A percentile compares a stretch with the other conserved stretches of the same genome.
These are phyloP conservation scores for Macrophya alboannulata DNA, from an alignment of 2,888 invertebrate genomes.

Conservation along the genomic window DNA sequence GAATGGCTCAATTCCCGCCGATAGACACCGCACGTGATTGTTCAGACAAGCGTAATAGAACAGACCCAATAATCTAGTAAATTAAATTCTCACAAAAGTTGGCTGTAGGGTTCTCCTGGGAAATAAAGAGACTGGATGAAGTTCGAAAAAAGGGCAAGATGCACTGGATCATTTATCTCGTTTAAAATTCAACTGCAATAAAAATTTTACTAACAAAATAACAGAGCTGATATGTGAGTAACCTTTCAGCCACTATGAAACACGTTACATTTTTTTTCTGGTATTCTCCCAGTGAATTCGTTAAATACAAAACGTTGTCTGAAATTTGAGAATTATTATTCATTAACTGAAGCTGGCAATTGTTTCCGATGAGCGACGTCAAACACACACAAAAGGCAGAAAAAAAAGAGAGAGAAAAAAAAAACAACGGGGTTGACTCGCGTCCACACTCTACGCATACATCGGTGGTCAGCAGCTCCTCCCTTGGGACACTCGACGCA, in stretches of 20 bases:
- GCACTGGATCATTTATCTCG: neutral
- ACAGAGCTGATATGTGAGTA: no score
- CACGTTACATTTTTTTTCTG: neutral
- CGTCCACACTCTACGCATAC: neutral
- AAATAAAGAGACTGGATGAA: neutral
- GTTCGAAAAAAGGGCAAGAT: neutral
- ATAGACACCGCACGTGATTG: neutral
- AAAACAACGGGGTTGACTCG: no score
- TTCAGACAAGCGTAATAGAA: neutral
- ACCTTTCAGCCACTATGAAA: neutral
- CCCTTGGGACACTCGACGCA: neutral
- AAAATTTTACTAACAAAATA: neutral
- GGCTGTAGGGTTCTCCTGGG: neutral
- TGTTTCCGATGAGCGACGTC: neutral
- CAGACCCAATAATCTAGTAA: conserved; percentile 22
- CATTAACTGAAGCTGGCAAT: neutral
- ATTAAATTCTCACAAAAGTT: conserved; percentile 15
- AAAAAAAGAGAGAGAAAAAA: neutral
- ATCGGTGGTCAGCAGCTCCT: conserved; percentile 12
- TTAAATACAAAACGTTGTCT: neutral
- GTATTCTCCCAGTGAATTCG: neutral
- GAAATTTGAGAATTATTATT: neutral
- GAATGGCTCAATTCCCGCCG: neutral
- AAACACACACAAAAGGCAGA: neutral
- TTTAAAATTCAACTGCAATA: neutral